Conservation (phyloP, 2,888 invertebrate species). For the Trichopoda pennipes region DNA sequence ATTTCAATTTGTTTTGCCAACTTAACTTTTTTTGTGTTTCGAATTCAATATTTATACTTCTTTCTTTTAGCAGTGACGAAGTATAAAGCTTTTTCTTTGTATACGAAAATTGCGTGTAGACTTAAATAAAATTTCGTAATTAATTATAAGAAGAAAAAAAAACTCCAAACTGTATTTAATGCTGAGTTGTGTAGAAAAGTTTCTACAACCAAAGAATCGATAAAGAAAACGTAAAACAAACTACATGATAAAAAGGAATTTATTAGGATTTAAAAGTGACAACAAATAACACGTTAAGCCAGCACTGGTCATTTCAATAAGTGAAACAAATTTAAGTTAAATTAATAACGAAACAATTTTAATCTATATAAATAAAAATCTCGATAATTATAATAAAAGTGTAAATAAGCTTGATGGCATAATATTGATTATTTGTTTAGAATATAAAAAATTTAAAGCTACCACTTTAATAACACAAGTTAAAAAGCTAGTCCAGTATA, state of each 20-base stretch:
- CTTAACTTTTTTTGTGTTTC: not conserved
- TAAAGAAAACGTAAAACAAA: constrained; percentile 25
- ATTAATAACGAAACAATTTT: not conserved
- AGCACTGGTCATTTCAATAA: not conserved
- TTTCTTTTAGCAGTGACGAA: not conserved
- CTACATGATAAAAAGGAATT: not conserved
- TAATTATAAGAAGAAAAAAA: constrained; percentile 69
- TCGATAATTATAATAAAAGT: no score
- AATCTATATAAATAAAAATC: no score
- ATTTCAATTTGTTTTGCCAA: no score
- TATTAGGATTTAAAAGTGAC: not conserved
- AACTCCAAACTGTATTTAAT: constrained; percentile 45
- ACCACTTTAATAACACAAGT: no score
- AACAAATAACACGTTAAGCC: not conserved
- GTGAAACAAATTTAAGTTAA: not conserved
- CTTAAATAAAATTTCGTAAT: constrained; percentile 74
- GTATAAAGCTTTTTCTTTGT: not conserved
- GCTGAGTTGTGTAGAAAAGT: constrained; percentile 20
- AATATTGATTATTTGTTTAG: no score
- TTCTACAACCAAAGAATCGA: not conserved
- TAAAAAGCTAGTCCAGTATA: no score
- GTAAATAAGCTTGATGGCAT: no score
- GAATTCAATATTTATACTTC: not conserved
- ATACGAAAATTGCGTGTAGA: constrained; percentile 69
- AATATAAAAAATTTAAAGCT: no score